phyloP scores from a whole-genome alignment of 2,113 vertebrate species.

The Drymodes brunneopygia region DNA sequence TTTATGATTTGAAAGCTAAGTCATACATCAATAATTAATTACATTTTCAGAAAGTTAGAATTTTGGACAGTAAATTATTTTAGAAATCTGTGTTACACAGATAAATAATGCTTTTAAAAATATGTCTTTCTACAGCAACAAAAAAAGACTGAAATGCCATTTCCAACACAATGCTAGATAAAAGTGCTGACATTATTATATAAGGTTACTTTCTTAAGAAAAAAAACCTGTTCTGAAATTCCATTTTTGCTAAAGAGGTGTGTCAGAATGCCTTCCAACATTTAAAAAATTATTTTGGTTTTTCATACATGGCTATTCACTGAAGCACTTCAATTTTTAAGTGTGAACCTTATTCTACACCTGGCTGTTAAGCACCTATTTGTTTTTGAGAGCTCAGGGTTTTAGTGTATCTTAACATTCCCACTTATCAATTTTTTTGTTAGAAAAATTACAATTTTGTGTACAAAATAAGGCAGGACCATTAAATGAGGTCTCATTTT shows the following conservation, averaged over 20 bases:
- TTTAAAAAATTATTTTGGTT: neutral
- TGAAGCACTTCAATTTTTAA: neutral
- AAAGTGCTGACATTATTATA: neutral
- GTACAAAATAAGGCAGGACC: neutral
- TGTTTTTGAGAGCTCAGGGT: neutral
- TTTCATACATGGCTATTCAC: neutral
- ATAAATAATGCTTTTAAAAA: neutral
- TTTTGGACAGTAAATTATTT: neutral
- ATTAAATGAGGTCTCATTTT: neutral
- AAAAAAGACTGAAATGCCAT: neutral
- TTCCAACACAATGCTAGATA: neutral
- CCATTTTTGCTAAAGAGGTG: neutral
- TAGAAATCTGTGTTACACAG: neutral
- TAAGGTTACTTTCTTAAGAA: neutral
- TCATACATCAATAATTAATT: neutral
- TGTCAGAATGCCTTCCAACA: neutral
- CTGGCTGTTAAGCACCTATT: neutral
- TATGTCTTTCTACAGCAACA: neutral
- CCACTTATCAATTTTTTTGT: neutral
- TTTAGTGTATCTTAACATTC: neutral
- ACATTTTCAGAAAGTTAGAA: neutral
- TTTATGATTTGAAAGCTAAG: neutral
- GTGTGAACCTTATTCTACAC: neutral
- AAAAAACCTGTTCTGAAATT: neutral
- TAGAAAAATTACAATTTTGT: neutral